Evolutionary conservation across 1,140 invertebrate species (phyloP).

Genomic region (Drosophila parabipectinata): DNA sequence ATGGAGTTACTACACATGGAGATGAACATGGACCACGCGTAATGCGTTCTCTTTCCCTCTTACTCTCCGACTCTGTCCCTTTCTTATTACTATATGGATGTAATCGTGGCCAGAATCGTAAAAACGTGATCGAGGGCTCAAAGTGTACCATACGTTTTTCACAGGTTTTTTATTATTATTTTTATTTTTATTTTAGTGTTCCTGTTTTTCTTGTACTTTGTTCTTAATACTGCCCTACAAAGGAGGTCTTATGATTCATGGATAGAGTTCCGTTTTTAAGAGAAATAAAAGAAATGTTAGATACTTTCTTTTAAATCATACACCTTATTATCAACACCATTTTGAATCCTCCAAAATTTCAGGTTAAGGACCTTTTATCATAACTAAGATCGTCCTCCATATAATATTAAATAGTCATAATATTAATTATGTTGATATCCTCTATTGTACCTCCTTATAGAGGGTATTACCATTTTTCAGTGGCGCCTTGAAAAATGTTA

Average conservation of each 20-base stretch:
- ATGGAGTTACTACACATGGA: constrained; percentile 58
- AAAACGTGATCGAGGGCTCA: constrained; percentile 79
- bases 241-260: constrained; percentile 3
- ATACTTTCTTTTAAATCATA: neutral
- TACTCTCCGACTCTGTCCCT: constrained; percentile 11
- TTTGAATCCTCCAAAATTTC: no score
- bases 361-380: no score
- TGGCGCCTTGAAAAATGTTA: constrained; percentile 14
- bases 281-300: constrained; percentile 1
- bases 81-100: constrained; percentile 28
- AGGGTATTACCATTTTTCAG: neutral
- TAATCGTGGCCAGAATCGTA: constrained; percentile 76
- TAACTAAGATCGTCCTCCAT: no score
- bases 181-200: constrained; percentile 9
- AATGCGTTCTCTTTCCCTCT: constrained; percentile 51
- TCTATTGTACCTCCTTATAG: neutral
- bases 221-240: neutral
- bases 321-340: no score
- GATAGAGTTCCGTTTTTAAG: constrained; percentile 7
- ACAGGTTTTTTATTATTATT: constrained; percentile 34
- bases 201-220: constrained; percentile 2
- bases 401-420: no score
- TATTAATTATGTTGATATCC: neutral
- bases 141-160: constrained; percentile 70
- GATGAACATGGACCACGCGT: constrained; percentile 77